A percentile compares a stretch with the other conserved stretches of the same genome.
phyloP scores from a whole-genome alignment of 2,113 vertebrate species.

The Zapornia atra region DNA sequence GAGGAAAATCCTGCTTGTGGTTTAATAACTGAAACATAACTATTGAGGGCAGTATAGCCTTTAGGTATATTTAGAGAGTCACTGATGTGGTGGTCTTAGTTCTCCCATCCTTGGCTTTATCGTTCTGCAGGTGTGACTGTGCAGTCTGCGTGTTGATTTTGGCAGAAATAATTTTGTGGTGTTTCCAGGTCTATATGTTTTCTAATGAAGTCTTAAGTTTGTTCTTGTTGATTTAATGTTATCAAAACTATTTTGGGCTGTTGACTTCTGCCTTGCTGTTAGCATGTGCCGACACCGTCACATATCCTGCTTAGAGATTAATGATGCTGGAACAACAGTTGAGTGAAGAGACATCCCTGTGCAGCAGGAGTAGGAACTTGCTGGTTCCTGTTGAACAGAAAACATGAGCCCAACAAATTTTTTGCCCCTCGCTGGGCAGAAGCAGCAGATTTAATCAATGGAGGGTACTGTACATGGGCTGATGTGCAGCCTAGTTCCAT shows the following conservation, averaged over 20 bases:
- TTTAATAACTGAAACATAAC: not conserved
- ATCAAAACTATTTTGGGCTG: not conserved
- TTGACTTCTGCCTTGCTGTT: not conserved
- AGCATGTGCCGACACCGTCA: not conserved
- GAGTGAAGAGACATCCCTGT: not conserved
- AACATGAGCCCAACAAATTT: not conserved
- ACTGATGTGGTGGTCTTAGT: not conserved
- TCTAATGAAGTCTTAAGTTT: not conserved
- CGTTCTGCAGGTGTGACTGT: constrained; percentile 6
- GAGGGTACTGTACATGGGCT: not conserved
- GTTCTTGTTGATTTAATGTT: constrained; percentile 9
- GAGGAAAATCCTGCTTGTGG: not conserved
- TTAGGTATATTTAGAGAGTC: not conserved
- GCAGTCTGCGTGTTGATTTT: constrained; percentile 27
- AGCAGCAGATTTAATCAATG: not conserved
- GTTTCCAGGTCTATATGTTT: not conserved
- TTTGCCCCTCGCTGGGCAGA: not conserved
- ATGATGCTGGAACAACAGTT: not conserved
- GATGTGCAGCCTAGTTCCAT: not conserved
- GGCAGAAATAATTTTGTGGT: not conserved
- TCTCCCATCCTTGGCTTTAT: not conserved
- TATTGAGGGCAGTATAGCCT: not conserved
- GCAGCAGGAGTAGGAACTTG: not conserved
- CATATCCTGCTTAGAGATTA: not conserved
- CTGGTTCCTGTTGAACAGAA: not conserved